Base-by-base conservation (phyloP, 1,140 invertebrate species). In the Drosophila subobscura region DNA sequence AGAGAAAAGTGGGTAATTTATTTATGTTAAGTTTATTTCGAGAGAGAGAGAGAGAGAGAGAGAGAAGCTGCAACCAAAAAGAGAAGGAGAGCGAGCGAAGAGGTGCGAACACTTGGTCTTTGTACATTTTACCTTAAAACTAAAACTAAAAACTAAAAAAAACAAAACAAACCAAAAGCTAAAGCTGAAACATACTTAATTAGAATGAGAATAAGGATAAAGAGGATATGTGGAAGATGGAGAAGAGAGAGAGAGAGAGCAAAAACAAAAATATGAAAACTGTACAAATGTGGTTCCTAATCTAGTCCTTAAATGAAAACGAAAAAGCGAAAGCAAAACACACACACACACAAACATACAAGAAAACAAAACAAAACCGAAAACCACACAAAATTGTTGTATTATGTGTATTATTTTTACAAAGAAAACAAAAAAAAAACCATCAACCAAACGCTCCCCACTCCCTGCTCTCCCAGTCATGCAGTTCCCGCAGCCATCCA, bases 231-330 rank as follows among this genome's bases (percentile, higher is more conserved):
- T 37, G 12, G 33, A 37, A 37, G 33, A 5, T 27, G 25, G 10
- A 29, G 8, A 0, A 29, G 29, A 47, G 60, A 33, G 53, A 29
- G 22, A 29, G 37, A 45, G 37, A 77, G 40, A 76, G 49, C 54
- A 55, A 74, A 52, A 70, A 79, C 63, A 88, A 71, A 61, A 51
- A 76, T 12, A 77, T 66, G 68, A 72, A 90, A 74, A 90, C 65
- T 90, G 89, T 89, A 90, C 85, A 89, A 89, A 91, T 89, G 85
- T 88, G 84, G 89, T 91, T 91, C 89, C 89, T 91, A 91, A 89
- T 89, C 89, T 91, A 91, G 89, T 91, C 89, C 81, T 77, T 73
- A 80, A 85, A 81, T 33, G 10, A 46, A 50, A 45, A 50, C 63
- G 50, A 33, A 57, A 58, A 49, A 29, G 22, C 40, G 6, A 46